Conservation (phyloP, 1,140 invertebrate genomes). For the Archivesica marissinica region DNA sequence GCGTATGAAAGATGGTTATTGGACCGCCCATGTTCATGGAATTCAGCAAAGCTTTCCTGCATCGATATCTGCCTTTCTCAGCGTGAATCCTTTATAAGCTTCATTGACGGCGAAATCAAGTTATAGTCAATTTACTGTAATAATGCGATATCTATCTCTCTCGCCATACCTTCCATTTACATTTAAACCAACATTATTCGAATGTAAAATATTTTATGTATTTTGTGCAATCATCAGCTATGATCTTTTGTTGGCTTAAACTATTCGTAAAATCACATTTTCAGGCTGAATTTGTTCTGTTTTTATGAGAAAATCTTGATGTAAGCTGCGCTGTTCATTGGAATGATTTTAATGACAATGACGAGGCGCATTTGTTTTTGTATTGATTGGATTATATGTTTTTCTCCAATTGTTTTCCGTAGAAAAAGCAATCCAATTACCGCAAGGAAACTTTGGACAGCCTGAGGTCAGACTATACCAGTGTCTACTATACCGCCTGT, state of each 20-base stretch:
- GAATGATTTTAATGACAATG: background rate
- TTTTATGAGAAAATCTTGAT: background rate
- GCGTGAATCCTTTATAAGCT: background rate
- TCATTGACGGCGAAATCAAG: constrained; percentile 17
- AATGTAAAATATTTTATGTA: constrained; percentile 10
- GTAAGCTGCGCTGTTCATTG: background rate
- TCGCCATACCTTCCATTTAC: background rate
- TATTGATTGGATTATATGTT: constrained; percentile 22
- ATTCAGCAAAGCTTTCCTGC: background rate
- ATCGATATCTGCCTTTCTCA: constrained; percentile 4
- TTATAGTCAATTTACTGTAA: constrained; percentile 33
- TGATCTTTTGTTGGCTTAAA: background rate
- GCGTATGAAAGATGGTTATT: background rate
- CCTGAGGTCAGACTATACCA: constrained; percentile 42
- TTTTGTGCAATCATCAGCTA: background rate
- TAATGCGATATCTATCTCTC: constrained; percentile 2
- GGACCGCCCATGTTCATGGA: constrained; percentile 1
- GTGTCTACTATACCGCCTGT: constrained; percentile 16
- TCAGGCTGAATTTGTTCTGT: background rate
- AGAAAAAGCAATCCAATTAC: constrained; percentile 62
- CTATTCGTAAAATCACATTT: background rate
- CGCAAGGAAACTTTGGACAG: background rate
- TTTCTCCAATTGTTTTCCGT: constrained; percentile 49
- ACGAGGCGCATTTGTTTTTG: background rate
- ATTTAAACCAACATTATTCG: background rate